Conservation (phyloP, 2,888 invertebrate genomes). For the Hermodice carunculata region DNA sequence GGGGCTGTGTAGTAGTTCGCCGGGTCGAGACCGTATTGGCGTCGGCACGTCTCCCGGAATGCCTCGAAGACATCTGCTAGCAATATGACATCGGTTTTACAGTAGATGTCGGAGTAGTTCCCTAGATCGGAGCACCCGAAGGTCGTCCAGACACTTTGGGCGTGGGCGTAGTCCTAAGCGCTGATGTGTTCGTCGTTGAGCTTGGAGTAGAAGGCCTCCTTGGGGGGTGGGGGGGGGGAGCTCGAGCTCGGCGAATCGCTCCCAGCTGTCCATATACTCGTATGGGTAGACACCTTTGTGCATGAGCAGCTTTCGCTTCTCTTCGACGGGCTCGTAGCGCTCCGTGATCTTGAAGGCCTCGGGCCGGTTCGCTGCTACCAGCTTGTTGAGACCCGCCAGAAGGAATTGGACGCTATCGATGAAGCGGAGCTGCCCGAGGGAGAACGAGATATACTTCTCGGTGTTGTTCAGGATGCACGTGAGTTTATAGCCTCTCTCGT, state of each 20-base stretch:
- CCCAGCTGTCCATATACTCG: too few species aligned
- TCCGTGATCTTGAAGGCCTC: slow-evolving; percentile 11
- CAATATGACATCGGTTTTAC: too few species aligned
- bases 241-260: slow-evolving; percentile 45
- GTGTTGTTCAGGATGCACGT: slow-evolving; percentile 40
- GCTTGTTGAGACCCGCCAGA: slow-evolving; percentile 22
- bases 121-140: too few species aligned
- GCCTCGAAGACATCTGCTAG: slow-evolving; percentile 60
- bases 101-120: too few species aligned
- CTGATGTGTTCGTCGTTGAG: slow-evolving; percentile 32
- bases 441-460: slow-evolving; percentile 43
- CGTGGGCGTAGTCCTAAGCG: slow-evolving; percentile 42
- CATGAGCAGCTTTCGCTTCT: too few species aligned
- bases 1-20: slow-evolving; percentile 51
- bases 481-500: too few species aligned
- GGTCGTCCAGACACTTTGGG: slow-evolving; percentile 39
- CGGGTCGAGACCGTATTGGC: slow-evolving; percentile 51
- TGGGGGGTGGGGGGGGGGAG: too few species aligned
- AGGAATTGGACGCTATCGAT: slow-evolving; percentile 30
- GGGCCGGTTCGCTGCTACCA: slow-evolving; percentile 14
- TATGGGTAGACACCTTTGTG: too few species aligned
- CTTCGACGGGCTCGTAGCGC: too few species aligned
- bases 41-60: too few species aligned
- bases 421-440: slow-evolving; percentile 42
- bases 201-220: too few species aligned